Evolutionary conservation across 2,113 vertebrate genomes (phyloP).

Genomic region (Cettia cetti): DNA sequence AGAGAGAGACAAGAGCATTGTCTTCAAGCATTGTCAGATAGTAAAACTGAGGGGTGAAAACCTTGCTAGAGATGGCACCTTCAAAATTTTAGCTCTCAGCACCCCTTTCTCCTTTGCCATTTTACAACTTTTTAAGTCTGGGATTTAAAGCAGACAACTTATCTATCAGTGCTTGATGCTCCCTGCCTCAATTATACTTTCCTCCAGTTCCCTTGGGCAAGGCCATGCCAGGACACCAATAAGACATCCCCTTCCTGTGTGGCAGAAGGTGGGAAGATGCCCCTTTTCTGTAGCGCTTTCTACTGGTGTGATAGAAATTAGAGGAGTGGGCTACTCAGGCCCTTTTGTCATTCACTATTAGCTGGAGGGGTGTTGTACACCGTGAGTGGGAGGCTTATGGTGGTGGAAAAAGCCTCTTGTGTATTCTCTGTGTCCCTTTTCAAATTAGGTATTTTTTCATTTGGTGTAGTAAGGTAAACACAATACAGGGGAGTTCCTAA

Average conservation of each 20-base stretch:
- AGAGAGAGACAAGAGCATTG: neutral
- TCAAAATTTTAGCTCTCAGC: neutral
- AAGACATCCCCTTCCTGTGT: neutral
- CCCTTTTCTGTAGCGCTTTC: neutral
- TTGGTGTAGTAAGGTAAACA: neutral
- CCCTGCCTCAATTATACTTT: neutral
- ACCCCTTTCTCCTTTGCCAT: neutral
- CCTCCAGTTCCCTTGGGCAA: neutral
- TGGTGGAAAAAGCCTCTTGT: neutral
- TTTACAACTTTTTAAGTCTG: neutral
- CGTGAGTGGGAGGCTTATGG: neutral
- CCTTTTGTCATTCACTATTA: neutral
- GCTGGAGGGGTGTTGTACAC: neutral
- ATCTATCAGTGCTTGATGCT: neutral
- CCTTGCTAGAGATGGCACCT: neutral
- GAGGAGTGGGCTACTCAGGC: neutral
- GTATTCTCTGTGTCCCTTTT: neutral
- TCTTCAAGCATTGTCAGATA: neutral
- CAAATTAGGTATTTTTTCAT: neutral
- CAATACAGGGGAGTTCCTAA: neutral
- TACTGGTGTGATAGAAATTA: neutral
- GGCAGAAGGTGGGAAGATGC: neutral
- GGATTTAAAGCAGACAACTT: neutral
- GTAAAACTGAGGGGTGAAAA: neutral
- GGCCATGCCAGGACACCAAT: neutral